Base-by-base conservation (phyloP, 2,113 vertebrate species). In the Amia ocellicauda region DNA sequence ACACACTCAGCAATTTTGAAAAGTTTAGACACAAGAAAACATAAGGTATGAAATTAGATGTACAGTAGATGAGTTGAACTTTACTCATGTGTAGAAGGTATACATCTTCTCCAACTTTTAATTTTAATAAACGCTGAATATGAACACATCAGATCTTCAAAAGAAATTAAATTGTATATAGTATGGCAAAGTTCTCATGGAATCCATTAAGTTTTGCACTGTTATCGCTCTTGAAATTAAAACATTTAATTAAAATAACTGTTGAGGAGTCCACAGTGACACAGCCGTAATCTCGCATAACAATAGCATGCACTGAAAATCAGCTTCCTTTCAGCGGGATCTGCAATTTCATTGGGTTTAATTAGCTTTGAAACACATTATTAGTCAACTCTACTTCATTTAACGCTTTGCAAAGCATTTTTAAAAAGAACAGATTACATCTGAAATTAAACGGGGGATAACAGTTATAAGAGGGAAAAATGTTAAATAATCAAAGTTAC, bases 111-210 rank as follows among this genome's bases (percentile, higher is more conserved):
- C 49, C 72, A 70, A 64, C 58, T 47, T 36, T n/a, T 62, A 67
- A 75, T 78, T 74, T 74, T 69, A 81, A 84, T 80, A 67, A 73
- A 67, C 57, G 43, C 60, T 29, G 73, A 72, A 76, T 74, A 70
- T 55, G 65, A 63, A 43, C 36, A 56, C 42, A 65, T 70, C 64
- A 64, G 58, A 69, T 73, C 62, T 75, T 52, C 51, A 68, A 62
- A 70, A 74, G 73, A 76, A 64, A 66, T 68, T 60, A 17, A 73
- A 70, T 69, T 64, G 68, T 52, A 71, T 45, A 40, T 36, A 36
- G 11, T 36, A 11, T 41, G 19, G 56, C 61, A 50, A 68, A 70
- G 42, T 74, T 70, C 70, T 55, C 68, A 82, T 74, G 78, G 78
- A 79, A 81, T 58, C 69, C 61, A 72, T 56, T 65, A 76, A 77